Conservation (phyloP, 2,113 vertebrate genomes). For the Notarius lentiginosus region DNA sequence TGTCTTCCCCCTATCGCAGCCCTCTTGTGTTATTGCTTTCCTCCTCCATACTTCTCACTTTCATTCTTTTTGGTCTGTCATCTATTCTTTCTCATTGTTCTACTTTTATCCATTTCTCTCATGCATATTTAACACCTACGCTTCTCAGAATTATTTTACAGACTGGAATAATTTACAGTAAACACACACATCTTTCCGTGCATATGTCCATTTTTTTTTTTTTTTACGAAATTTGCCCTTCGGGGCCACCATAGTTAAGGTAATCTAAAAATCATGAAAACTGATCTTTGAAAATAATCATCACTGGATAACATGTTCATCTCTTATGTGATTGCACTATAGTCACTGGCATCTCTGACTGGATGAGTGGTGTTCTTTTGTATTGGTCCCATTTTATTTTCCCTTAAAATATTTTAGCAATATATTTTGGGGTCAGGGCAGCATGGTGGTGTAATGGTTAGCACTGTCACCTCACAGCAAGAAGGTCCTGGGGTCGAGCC, state of each 20-base stretch:
- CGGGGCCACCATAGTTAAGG: neutral
- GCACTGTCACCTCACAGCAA: too few relatives aligned
- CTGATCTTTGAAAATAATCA: neutral
- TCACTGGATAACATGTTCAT: neutral
- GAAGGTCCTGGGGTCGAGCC: too few relatives aligned
- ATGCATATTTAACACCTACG: neutral
- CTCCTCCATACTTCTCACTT: conserved; percentile 14
- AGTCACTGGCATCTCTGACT: neutral
- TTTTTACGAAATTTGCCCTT: neutral
- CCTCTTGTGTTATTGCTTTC: conserved; percentile 25
- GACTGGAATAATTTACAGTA: neutral
- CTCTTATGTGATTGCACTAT: neutral
- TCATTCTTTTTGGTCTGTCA: conserved; percentile 10
- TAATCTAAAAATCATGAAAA: too few relatives aligned
- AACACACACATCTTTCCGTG: neutral
- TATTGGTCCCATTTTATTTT: neutral
- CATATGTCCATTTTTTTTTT: neutral
- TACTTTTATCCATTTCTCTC: neutral
- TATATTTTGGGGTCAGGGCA: neutral
- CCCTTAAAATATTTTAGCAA: neutral
- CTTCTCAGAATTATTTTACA: neutral
- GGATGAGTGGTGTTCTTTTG: neutral
- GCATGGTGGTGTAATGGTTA: too few relatives aligned
- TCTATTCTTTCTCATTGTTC: neutral
- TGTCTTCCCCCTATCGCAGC: neutral